phyloP scores from a whole-genome alignment of 1,140 invertebrate species.

The Aphis craccivora region DNA sequence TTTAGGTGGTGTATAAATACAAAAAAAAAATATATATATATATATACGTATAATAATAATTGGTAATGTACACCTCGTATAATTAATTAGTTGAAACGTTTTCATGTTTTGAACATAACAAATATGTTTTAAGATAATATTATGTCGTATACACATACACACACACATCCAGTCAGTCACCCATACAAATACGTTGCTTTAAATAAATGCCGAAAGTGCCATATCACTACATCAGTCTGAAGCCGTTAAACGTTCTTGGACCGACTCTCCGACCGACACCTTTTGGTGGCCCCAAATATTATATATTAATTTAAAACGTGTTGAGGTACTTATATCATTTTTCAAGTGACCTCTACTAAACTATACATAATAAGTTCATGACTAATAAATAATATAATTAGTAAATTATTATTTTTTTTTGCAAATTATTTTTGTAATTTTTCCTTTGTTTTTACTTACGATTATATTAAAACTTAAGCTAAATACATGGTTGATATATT shows the following conservation, averaged over 20 bases:
- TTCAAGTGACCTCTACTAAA: too few species aligned
- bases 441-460: too few species aligned
- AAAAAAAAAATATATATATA: not conserved
- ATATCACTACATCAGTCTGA: not conserved
- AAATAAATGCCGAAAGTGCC: not conserved
- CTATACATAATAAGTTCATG: too few species aligned
- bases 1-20: not conserved
- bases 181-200: not conserved
- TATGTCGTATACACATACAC: not conserved
- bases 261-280: not conserved
- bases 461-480: too few species aligned
- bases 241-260: not conserved
- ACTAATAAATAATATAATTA: too few species aligned
- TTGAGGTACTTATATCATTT: not conserved
- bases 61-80: not conserved
- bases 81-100: conserved; percentile 8
- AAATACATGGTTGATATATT: too few species aligned
- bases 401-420: too few species aligned
- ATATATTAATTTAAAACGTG: not conserved
- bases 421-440: too few species aligned
- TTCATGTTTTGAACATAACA: not conserved
- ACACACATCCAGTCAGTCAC: not conserved
- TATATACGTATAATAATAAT: not conserved
- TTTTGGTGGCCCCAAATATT: not conserved
- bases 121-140: not conserved